A percentile compares a stretch with the other conserved stretches of the same genome.
These are phyloP conservation scores for Passer domesticus DNA, from an alignment of 2,113 vertebrate species.

Conservation along the genomic window DNA sequence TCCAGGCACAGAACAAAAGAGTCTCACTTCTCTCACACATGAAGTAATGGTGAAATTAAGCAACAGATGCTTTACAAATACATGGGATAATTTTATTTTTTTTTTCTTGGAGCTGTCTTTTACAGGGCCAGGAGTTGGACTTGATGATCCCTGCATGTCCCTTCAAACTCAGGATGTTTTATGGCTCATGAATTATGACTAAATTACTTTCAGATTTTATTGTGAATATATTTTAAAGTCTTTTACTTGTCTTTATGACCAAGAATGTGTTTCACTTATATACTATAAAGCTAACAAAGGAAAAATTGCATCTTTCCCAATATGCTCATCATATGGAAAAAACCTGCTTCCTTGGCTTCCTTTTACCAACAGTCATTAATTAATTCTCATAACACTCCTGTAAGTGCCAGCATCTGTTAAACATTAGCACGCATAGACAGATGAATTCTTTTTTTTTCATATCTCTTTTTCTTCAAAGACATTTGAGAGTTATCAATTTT, in stretches of 20 bases:
- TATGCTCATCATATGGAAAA: neutral
- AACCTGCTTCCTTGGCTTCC: neutral
- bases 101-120: neutral
- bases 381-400: constrained; percentile 27
- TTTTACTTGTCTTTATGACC: neutral
- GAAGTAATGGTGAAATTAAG: neutral
- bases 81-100: neutral
- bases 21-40: neutral
- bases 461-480: constrained; percentile 13
- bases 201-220: neutral
- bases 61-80: neutral
- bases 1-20: neutral
- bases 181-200: neutral
- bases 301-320: neutral
- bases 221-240: neutral
- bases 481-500: neutral
- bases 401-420: constrained; percentile 43
- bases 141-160: neutral
- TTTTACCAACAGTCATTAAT: constrained; percentile 7
- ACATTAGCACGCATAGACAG: neutral
- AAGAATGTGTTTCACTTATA: neutral
- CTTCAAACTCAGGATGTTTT: neutral
- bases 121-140: neutral
- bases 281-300: neutral
- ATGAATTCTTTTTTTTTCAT: neutral